phyloP scores from a whole-genome alignment of 2,113 vertebrate species.

The Hucho hucho region DNA sequence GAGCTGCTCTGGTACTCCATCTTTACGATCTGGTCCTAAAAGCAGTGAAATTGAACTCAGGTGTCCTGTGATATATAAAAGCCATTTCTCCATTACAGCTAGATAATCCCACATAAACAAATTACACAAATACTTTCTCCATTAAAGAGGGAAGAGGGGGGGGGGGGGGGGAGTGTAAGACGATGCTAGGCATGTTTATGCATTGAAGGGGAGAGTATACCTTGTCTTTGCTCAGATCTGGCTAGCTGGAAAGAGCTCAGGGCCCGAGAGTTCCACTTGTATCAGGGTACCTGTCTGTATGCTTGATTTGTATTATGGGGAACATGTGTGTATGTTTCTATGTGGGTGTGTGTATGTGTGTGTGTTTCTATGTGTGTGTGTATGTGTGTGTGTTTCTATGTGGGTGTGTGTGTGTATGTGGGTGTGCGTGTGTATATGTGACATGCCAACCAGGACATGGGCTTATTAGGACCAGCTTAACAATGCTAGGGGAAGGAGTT shows the following conservation, averaged over 20 bases:
- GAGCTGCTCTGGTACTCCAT: conserved; percentile 61
- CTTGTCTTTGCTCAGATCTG: conserved; percentile 60
- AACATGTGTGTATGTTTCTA: conserved; percentile 60
- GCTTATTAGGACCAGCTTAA: conserved; percentile 1
- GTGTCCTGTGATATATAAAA: conserved; percentile 60
- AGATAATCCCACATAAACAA: conserved; percentile 70
- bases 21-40: conserved; percentile 67
- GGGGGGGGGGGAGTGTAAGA: too few relatives aligned
- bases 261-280: conserved; percentile 51
- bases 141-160: conserved; percentile 48
- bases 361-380: conserved; percentile 48
- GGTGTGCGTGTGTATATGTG: conserved; percentile 23
- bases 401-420: conserved; percentile 21
- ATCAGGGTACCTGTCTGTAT: conserved; percentile 57
- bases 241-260: conserved; percentile 37
- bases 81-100: conserved; percentile 63
- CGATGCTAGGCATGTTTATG: conserved; percentile 66
- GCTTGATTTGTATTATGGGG: conserved; percentile 54
- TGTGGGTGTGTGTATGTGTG: neutral
- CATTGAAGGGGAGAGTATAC: conserved; percentile 70
- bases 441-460: neutral
- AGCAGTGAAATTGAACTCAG: conserved; percentile 71
- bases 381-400: neutral
- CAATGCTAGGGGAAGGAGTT: neutral
- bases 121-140: conserved; percentile 70